Percentiles rank a stretch among this genome's conserved stretches.
These are phyloP conservation scores for Drosophila fulvimacula DNA, from an alignment of 2,888 invertebrate genomes.

Conservation along the genomic window DNA sequence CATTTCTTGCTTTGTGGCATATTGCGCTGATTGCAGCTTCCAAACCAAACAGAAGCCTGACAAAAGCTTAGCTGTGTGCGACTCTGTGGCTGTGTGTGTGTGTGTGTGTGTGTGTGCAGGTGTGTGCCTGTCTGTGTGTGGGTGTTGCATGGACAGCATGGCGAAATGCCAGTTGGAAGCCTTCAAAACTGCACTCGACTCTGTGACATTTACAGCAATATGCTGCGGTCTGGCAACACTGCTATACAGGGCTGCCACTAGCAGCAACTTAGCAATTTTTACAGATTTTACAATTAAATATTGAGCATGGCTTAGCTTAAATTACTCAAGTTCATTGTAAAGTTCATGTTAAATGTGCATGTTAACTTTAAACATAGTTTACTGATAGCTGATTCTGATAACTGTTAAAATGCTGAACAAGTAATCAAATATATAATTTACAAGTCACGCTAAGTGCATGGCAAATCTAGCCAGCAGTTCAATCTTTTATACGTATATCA, in stretches of 20 bases:
- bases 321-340: no score
- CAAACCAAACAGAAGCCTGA: constrained; percentile 13
- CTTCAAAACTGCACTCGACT: not conserved
- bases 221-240: constrained; percentile 3
- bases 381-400: no score
- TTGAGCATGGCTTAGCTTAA: no score
- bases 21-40: constrained; percentile 38
- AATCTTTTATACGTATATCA: no score
- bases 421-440: no score
- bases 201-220: constrained; percentile 1
- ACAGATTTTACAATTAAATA: not conserved
- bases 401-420: no score
- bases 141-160: constrained; percentile 2
- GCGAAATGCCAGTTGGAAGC: constrained; percentile 3
- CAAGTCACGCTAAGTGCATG: no score
- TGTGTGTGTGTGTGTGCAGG: not conserved
- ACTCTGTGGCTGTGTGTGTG: not conserved
- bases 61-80: constrained; percentile 5
- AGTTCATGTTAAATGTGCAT: no score
- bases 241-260: not conserved
- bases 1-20: constrained; percentile 31
- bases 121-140: not conserved
- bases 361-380: no score
- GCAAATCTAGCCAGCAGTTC: no score
- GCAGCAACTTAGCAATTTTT: not conserved